A percentile compares a stretch with the other conserved stretches of the same genome.
Conservation (phyloP, 2,797 vertebrate species). For the Silurus lanzhouensis region DNA sequence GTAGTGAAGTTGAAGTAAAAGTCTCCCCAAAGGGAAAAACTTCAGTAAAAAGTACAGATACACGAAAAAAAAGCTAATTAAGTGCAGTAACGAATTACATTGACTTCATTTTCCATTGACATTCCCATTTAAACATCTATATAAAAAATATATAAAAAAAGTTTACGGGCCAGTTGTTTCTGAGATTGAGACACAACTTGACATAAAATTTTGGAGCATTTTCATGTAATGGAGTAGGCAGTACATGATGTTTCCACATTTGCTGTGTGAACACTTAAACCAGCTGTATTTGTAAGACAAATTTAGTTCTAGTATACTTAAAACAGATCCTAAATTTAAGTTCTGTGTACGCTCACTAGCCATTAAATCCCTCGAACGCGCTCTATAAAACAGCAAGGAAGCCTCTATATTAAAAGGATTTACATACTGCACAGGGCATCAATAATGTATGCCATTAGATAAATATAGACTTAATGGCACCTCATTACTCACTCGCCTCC, state of each 20-base stretch:
- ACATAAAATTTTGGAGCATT: too few relatives aligned
- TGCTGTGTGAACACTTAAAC: background rate
- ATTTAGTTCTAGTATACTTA: background rate
- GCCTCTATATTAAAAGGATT: background rate
- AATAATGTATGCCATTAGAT: background rate
- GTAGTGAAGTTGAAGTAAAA: too few relatives aligned
- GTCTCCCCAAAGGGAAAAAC: too few relatives aligned
- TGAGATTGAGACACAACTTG: too few relatives aligned
- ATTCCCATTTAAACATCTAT: too few relatives aligned
- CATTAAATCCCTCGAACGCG: background rate
- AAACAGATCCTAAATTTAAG: background rate
- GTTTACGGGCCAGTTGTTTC: too few relatives aligned
- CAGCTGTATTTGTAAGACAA: background rate
- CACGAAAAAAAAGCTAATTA: too few relatives aligned
- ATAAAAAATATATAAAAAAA: too few relatives aligned
- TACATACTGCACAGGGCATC: constrained; percentile 7
- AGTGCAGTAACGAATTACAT: too few relatives aligned
- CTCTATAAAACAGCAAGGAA: background rate
- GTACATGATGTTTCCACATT: background rate
- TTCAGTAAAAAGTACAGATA: too few relatives aligned
- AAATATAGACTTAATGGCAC: constrained; percentile 16
- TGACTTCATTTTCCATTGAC: too few relatives aligned
- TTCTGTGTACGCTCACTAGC: background rate
- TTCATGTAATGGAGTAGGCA: background rate
- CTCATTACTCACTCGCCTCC: background rate